Percentiles rank a stretch among this genome's conserved stretches.
Evolutionary conservation across 2,113 vertebrate species (phyloP).

Genomic region (Pseudonaja textilis): DNA sequence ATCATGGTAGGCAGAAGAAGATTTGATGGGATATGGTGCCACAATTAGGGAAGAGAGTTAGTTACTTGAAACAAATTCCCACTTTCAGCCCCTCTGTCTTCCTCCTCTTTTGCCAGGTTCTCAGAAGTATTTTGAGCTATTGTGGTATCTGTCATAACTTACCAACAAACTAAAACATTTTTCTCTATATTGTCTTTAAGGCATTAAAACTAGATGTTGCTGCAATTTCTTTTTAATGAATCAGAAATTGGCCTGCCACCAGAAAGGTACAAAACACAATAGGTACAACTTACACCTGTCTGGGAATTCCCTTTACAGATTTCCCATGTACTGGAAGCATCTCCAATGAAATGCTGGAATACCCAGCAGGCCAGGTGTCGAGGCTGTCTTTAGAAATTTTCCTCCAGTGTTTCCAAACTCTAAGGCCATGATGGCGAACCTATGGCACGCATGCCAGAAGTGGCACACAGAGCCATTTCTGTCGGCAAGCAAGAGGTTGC

Average conservation of each 20-base stretch:
- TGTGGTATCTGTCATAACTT: not conserved
- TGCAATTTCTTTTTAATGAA: not conserved
- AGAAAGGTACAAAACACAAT: not conserved
- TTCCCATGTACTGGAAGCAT: not conserved
- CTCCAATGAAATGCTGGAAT: not conserved
- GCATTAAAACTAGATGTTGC: not conserved
- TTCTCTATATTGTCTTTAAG: not conserved
- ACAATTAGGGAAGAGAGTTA: not conserved
- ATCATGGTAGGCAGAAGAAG: not conserved
- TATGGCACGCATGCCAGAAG: too few relatives aligned
- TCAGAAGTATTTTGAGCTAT: not conserved
- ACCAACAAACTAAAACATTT: not conserved
- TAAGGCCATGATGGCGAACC: too few relatives aligned
- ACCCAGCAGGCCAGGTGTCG: not conserved
- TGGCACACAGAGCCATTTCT: too few relatives aligned
- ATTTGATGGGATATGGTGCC: not conserved
- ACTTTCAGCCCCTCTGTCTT: not conserved
- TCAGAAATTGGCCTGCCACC: not conserved
- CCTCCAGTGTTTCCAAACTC: not conserved
- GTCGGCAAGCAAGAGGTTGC: too few relatives aligned
- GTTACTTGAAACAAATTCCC: not conserved
- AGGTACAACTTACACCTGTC: too few relatives aligned
- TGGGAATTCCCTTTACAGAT: not conserved
- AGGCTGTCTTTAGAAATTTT: not conserved
- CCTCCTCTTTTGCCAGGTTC: not conserved